Base-by-base conservation (phyloP, 1,140 invertebrate species). In the Lordiphosa clarofinis region DNA sequence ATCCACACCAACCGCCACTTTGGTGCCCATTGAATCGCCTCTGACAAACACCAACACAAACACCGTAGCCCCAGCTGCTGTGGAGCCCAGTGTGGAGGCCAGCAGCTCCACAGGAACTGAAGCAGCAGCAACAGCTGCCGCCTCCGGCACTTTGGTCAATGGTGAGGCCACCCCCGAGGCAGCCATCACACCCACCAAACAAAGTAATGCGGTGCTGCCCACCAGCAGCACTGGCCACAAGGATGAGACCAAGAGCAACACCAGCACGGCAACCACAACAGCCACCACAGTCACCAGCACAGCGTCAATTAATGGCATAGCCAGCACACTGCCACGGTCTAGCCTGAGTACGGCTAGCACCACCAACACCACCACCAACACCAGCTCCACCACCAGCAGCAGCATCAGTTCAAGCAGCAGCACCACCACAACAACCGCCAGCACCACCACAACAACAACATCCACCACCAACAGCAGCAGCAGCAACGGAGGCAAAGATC, bases 401-500 rank as follows among this genome's bases (percentile, higher is more conserved):
- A 52, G 37, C 3, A 36, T 44, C 3, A 39, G 12, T 36, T 59
- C 76, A 6, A 37, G 15, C 46, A 58, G 21, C 21, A 24, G 21
- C 21, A 67, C 44, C 0, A 64, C 57, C 31, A 35, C 38, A 48
- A 39, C 63, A 39, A 33, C 48, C 36, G 15, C 48, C 28, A 48
- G 48, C 10, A 56, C 5, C 33, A 28, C 24, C 31, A 35, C 38
- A 48, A 39, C 19, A 1, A 19, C 63, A 39, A 33, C 44, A 33
- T 19, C 44, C 28, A 48, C 53, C n/a, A 56, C 4, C 33, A 62
- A 3, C 57, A 53, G 4, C 43, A 57, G 4, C 54, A 47, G 42
- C 48, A 61, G 56, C 70, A 65, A 66, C 48, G 59, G 65, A 5
- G 36, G 92, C 94, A 90, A 94, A 74, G 92, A 92, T 15, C 88